Evolutionary conservation across 2,888 invertebrate genomes (phyloP), one percentile per base, ranked within the genome.

Genomic region (Salpingus planirostris): DNA sequence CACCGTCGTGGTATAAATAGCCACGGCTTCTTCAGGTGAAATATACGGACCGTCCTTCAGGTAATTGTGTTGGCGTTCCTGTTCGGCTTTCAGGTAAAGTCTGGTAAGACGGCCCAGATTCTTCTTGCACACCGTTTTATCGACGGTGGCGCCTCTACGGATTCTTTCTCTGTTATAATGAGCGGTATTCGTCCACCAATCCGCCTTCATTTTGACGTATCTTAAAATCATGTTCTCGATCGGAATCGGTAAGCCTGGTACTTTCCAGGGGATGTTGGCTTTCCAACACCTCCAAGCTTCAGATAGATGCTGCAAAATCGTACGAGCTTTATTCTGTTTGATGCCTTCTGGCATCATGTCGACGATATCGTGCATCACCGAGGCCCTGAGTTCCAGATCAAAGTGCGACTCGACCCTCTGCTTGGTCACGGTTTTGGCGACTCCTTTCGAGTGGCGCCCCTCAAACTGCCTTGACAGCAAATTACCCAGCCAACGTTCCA

Each of bases 331-430:
- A 68, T 98, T 98, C 66, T 98, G 98, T 60, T 99, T 99, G 61
- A 99, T 98, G 44, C 98, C 98, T 66, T 98, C 98, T 0, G 98
- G 98, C 98, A 99, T 99, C 98, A 99, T 99, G 58, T 99, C 98
- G n/a, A 99, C 85, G 46, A 99, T 99, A 59, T 99, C 98, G 68
- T 85, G 83, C 87, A 87, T 86, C 2, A 88, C 97, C 0, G 96
- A 96, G 10, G 96, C 96, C 47, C 98, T 79, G 57, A 99, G 69
- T 65, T 99, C 98, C 47, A 99, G 72, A 75, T 99, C 98, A 67
- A 97, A 99, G 71, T 99, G 98, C 24, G 95, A 95, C 61, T 99
- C 98, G 1, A 99, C 98, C 52, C 98, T 78, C 67, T 99, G 98
- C 61, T 99, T 99, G 1, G 98, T 99, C 3, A 99, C 98, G 0